Conservation (phyloP, 1,140 invertebrate species). For the Ostrea edulis region DNA sequence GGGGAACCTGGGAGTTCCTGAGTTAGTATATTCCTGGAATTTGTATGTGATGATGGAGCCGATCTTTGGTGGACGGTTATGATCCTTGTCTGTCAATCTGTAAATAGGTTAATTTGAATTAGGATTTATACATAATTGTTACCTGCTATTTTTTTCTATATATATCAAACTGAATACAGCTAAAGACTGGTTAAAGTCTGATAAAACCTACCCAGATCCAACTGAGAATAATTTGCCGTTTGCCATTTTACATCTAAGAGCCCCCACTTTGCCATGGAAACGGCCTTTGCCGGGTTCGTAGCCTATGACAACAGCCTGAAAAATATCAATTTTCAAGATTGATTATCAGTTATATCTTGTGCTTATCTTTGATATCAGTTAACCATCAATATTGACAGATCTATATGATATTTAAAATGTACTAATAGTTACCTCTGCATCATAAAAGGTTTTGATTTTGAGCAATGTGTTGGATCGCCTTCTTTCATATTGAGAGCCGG, state of each 20-base stretch:
- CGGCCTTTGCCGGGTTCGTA: slow-evolving; percentile 71
- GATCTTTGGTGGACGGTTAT: slow-evolving; percentile 73
- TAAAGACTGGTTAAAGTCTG: too few relatives aligned
- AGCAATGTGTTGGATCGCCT: slow-evolving; percentile 71
- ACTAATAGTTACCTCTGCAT: slow-evolving; percentile 71
- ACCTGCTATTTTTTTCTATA: neutral
- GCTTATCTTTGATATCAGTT: too few relatives aligned
- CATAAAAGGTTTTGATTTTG: slow-evolving; percentile 77
- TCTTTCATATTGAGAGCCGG: slow-evolving; percentile 72
- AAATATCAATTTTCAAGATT: slow-evolving; percentile 4
- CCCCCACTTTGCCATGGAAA: slow-evolving; percentile 67
- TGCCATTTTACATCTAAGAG: slow-evolving; percentile 71
- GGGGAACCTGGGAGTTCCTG: slow-evolving; percentile 73
- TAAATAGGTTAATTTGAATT: slow-evolving; percentile 39
- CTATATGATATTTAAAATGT: neutral
- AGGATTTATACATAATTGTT: neutral
- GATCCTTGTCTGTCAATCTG: slow-evolving; percentile 72
- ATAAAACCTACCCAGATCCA: slow-evolving; percentile 70
- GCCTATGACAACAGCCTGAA: slow-evolving; percentile 73
- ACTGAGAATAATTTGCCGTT: slow-evolving; percentile 73
- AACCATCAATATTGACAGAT: neutral
- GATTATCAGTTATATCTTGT: neutral
- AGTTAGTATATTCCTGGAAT: slow-evolving; percentile 75
- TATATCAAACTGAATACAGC: too few relatives aligned
- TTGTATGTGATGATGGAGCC: slow-evolving; percentile 76